Evolutionary conservation across 2,888 invertebrate species (phyloP), one percentile per base, ranked within the genome.

Genomic region (Drepanosiphum platanoidis): DNA sequence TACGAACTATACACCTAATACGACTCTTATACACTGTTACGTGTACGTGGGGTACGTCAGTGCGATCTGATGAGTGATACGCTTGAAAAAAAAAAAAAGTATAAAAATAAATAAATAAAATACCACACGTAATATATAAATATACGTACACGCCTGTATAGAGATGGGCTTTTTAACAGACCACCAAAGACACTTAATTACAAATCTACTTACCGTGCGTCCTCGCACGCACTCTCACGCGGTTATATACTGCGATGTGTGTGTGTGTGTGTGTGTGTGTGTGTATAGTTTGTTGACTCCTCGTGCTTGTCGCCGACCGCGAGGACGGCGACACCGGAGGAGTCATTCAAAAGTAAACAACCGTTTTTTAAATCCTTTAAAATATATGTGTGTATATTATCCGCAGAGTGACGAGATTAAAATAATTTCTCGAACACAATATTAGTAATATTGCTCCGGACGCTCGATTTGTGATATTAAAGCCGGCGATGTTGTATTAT

Each of bases 171-270:
- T 79, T 61, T 77, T 42, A 66, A 66, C 64, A n/a, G 42, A 64
- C 42, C 78, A 66, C 78, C 75, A 61, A 34, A 79, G 66, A 79
- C 78, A 79, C 78, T 61, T 79, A 79, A 79, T 79, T 79, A 79
- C 78, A 32, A n/a, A 79, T 46, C 32, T 46, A 42, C 36, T 61
- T 27, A 61, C 61, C 27, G 61, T 61, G 22, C 22, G 61, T 61
- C 61, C 27, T 61, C 61, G 61, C 61, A 9, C 58, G 61, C 61
- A 27, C 61, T 61, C 61, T 61, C 61, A 61, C 61, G 27, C 61
- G 61, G 27, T 8, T 18, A 46, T 18, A 18, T 52, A 22, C 46
- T 15, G 15, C 22, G 9, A n/a, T 61, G n/a, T n/a, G 22, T 61
- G 58, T n/a, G 4, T n/a, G 46, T 1, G 46, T 1, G 15, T 18